Evolutionary conservation across 2,113 vertebrate genomes (phyloP), one percentile per base, ranked within the genome.

Genomic region (human): DNA sequence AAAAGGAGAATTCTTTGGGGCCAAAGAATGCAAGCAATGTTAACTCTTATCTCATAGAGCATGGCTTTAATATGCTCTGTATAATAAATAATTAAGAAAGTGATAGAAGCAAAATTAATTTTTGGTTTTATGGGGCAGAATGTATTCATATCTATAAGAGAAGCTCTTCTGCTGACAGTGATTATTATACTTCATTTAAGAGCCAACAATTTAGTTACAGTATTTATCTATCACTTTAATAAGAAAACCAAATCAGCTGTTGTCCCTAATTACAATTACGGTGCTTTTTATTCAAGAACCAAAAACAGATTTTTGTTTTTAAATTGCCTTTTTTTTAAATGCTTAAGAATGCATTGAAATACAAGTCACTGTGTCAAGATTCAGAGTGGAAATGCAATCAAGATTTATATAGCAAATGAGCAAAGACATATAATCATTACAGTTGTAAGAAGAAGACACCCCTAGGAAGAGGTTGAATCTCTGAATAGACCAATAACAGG

Each of bases 31-130:
- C 50, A 89, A 38, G 4, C 13, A 66, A 72, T 94, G 4, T 57
- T 57, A 90, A 11, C 27, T 64, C 40, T 95, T 91, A 89, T 97
- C 45, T 96, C 78, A 94, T 8, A 86, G 43, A 91, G 6, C 30
- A 55, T 75, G 6, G 8, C 32, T 88, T 89, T 89, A 97, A 13
- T 97, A 97, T 95, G 96, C 32, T 75, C 16, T 79, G 57, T 82
- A 57, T 87, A 95, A 98, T 97, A 98, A 99, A 98, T 98, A 98
- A 98, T 98, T 98, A 97, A 98, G 95, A 98, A 97, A 66, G 45
- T 96, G 82, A 97, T 98, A 98, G 88, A 89, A 97, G 13, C 17
- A 94, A 95, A 96, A 66, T 92, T 66, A 97, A 84, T 86, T 95
- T 98, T 97, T 96, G 95, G 90, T 96, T 98, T 98, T 98, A 98